Evolutionary conservation across 2,797 vertebrate genomes (phyloP), one percentile per base, ranked within the genome.

Genomic region (Erithacus rubecula): DNA sequence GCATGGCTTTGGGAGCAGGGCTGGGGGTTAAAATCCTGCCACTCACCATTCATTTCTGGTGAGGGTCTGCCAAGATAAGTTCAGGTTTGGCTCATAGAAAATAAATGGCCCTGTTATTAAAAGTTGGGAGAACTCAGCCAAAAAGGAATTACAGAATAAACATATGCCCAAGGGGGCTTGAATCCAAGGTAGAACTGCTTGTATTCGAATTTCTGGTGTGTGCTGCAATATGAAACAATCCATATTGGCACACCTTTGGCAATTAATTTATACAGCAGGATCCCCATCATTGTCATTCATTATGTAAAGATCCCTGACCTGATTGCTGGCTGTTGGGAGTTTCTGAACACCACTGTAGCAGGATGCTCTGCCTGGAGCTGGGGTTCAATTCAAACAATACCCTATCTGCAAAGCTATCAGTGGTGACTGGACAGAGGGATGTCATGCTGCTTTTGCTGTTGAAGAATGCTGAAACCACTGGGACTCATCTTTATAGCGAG

Each of bases 201-300:
- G 29, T 22, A 80, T 70, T 70, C 51, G 13, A 37, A 52, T 69
- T 91, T 65, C 36, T 77, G 27, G 8, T 34, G 8, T 1, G 3
- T 74, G 26, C 16, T 85, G n/a, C 60, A 41, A 5, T 58, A 44
- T 46, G 26, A 60, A 85, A 44, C 0, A 1, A 60, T 17, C 21
- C 16, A 20, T 58, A 6, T 52, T 82, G 26, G 18, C 20, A 19
- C 1, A 3, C 10, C 16, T 65, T 49, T 72, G 41, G 24, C 30
- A 80, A 58, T 9, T 62, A 34, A 30, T 78, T 76, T 30, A 17
- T 34, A 12, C 24, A 51, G 10, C 19, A 62, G 18, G 9, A 16
- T 36, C 8, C 8, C 16, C 34, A 30, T 10, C 29, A 18, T 4
- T 15, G 12, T 10, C 0, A 0, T 43, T 55, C 20, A 5, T 39